Base-by-base conservation (phyloP, 2,797 vertebrate species). In the Euphonia xanthogaster region DNA sequence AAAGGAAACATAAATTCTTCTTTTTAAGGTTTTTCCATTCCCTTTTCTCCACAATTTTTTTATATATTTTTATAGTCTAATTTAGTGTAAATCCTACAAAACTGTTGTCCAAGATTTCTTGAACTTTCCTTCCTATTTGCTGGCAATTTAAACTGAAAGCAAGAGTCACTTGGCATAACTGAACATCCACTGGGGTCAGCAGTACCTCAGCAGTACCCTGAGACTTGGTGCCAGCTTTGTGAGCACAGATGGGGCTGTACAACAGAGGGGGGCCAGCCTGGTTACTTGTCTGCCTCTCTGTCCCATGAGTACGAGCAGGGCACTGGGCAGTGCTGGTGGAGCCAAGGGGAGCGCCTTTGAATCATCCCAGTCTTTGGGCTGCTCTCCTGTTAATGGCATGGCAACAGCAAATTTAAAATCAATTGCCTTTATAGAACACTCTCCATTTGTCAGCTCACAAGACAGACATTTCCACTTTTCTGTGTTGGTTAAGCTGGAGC, bases 261-360 rank as follows among this genome's bases (percentile, higher is more conserved):
- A 9, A 8, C 0, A 9, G 14, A 48, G 16, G 12, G 12, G 31
- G 1, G 74, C 14, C 80, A 25, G 40, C 1, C 0, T 2, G 48
- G 23, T 33, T 19, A 6, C 67, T 21, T 23, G 19, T 22, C 14
- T 50, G n/a, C 33, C 12, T 30, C 67, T 77, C 44, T 19, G 57
- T 31, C 2, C 0, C 14, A 3, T 2, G 18, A 24, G 16, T 2
- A 25, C 0, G 3, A 85, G 23, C 75, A 75, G 57, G 30, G 44
- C 3, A 2, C 9, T 18, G 75, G 33, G 47, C 16, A 53, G 44
- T 8, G 30, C n/a, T 62, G 53, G 33, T 18, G 47, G 27, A 72
- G 40, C 37, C 3, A 5, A 27, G 25, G 30, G 24, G 5, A 82
- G 11, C 1, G 3, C 16, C 68, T 91, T 18, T 65, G 45, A 86